phyloP scores from a whole-genome alignment of 2,888 invertebrate species.

The Caprella mutica region DNA sequence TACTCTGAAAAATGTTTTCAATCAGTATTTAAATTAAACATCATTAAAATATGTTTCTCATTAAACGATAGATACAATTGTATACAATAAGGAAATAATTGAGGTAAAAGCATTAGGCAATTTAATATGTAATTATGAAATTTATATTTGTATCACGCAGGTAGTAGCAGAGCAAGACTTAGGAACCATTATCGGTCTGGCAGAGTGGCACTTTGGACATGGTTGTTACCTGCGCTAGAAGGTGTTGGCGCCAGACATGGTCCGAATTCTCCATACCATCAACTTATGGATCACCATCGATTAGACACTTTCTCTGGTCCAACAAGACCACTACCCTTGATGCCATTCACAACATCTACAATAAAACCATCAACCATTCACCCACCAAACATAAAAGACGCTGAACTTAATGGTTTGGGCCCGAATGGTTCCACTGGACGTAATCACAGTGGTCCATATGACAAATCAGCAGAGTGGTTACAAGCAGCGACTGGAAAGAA shows the following conservation, averaged over 20 bases:
- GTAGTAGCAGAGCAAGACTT: conserved; percentile 46
- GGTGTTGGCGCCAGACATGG: conserved; percentile 31
- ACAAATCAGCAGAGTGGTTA: conserved; percentile 1
- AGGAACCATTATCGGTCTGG: conserved; percentile 91
- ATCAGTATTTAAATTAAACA: too few relatives aligned
- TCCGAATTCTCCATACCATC: conserved; percentile 28
- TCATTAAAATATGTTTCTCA: too few relatives aligned
- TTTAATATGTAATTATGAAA: too few relatives aligned
- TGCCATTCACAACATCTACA: conserved; percentile 28
- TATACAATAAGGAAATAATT: too few relatives aligned
- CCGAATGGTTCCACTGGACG: neutral
- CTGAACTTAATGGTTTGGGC: neutral
- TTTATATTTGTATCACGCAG: too few relatives aligned
- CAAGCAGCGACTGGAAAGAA: conserved; percentile 6
- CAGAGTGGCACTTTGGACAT: conserved; percentile 88
- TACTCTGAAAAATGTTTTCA: too few relatives aligned
- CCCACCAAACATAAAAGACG: conserved; percentile 23
- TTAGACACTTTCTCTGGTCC: conserved; percentile 32
- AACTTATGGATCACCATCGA: conserved; percentile 22
- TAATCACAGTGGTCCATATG: neutral
- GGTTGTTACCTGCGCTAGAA: conserved; percentile 67
- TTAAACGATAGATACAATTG: too few relatives aligned
- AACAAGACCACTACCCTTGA: conserved; percentile 25
- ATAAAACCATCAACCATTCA: conserved; percentile 25
- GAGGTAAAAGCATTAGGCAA: too few relatives aligned